Conservation (phyloP, 23 tunicate species). For the Trididemnum miniatum region DNA sequence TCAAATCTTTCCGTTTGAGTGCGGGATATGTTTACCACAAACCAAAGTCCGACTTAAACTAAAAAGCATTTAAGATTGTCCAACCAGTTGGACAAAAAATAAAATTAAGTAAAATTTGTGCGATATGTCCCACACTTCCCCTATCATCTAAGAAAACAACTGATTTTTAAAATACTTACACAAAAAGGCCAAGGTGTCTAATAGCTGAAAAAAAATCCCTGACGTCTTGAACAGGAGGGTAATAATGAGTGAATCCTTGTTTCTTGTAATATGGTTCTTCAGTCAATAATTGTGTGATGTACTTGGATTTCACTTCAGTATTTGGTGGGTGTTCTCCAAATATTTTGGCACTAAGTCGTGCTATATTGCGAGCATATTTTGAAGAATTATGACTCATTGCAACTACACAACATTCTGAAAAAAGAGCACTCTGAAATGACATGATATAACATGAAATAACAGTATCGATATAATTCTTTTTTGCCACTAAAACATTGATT, state of each 20-base stretch:
- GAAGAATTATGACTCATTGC: constrained; percentile 35
- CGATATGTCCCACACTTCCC: no score
- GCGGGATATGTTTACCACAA: no score
- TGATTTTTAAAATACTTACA: constrained; percentile 43
- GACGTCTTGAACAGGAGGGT: constrained; percentile 44
- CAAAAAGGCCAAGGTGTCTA: constrained; percentile 26
- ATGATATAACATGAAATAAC: background rate
- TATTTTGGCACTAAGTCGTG: constrained; percentile 41
- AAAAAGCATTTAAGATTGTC: no score
- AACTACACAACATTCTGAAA: no score
- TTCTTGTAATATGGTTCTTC: constrained; percentile 37
- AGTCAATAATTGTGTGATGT: background rate
- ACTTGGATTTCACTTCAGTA: background rate
- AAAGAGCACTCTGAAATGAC: background rate
- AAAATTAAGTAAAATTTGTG: no score
- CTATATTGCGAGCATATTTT: constrained; percentile 38
- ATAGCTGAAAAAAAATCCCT: constrained; percentile 21
- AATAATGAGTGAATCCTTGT: constrained; percentile 12
- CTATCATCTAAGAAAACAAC: no score
- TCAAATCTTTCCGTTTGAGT: no score
- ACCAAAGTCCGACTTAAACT: no score
- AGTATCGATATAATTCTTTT: background rate
- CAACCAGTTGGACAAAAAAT: no score
- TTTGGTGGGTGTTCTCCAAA: constrained; percentile 33
- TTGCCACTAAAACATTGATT: background rate